Conservation (phyloP, 2,888 invertebrate genomes). For the Operophtera brumata region DNA sequence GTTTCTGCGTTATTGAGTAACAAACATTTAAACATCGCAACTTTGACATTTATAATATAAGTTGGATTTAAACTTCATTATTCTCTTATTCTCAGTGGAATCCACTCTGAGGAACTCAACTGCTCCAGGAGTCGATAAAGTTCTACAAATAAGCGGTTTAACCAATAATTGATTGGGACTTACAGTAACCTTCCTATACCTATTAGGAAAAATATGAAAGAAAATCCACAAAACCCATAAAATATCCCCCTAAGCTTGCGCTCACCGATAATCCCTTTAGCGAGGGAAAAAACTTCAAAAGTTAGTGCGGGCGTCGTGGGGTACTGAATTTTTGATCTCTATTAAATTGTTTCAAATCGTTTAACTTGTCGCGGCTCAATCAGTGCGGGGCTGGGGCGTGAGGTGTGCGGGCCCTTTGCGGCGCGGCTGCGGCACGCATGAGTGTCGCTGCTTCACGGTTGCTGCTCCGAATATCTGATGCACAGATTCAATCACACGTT, state of each 20-base stretch:
- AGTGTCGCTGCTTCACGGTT: slow-evolving; percentile 55
- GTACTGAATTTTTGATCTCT: slow-evolving; percentile 79
- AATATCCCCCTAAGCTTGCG: slow-evolving; percentile 72
- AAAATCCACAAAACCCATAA: slow-evolving; percentile 70
- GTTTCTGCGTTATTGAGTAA: no score
- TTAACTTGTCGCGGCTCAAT: slow-evolving; percentile 81
- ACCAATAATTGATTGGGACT: slow-evolving; percentile 24
- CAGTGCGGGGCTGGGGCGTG: slow-evolving; percentile 55
- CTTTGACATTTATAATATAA: no score
- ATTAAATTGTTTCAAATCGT: slow-evolving; percentile 82
- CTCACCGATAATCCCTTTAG: slow-evolving; percentile 78
- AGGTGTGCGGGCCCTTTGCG: slow-evolving; percentile 39
- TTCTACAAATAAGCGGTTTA: slow-evolving; percentile 23
- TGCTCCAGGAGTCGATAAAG: background rate
- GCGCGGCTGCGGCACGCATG: slow-evolving; percentile 22
- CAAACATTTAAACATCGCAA: no score
- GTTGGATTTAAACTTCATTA: background rate
- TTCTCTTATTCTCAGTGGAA: background rate
- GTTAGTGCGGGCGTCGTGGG: slow-evolving; percentile 76
- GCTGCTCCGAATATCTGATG: slow-evolving; percentile 60
- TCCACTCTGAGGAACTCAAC: background rate
- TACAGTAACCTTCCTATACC: slow-evolving; percentile 24
- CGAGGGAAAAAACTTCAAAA: slow-evolving; percentile 81
- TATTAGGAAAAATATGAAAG: slow-evolving; percentile 57
- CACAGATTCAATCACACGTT: slow-evolving; percentile 32